Evolutionary conservation across 2,113 vertebrate genomes (phyloP).

Genomic region (Cryptomyrus ogoouensis): DNA sequence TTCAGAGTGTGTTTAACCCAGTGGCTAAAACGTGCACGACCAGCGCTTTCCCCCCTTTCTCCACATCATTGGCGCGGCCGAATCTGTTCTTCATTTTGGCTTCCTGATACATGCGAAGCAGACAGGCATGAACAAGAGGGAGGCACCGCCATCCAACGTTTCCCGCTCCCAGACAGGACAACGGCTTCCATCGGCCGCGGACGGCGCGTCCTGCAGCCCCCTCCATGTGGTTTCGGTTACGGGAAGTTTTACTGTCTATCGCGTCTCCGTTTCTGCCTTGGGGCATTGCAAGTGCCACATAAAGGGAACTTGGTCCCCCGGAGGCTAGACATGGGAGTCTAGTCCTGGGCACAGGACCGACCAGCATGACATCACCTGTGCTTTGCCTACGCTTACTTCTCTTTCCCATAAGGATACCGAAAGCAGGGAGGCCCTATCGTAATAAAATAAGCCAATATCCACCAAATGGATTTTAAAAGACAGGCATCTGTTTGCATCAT

Average conservation of each 20-base stretch:
- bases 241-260: conserved; percentile 68
- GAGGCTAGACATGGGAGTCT: conserved; percentile 57
- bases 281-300: conserved; percentile 58
- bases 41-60: conserved; percentile 19
- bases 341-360: conserved; percentile 25
- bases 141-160: conserved; percentile 45
- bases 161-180: conserved; percentile 44
- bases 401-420: conserved; percentile 27
- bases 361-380: conserved; percentile 37
- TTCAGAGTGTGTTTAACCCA: conserved; percentile 33
- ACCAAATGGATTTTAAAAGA: conserved; percentile 10
- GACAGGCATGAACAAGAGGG: conserved; percentile 44
- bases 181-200: conserved; percentile 42
- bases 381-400: conserved; percentile 29
- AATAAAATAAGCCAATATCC: not conserved
- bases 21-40: conserved; percentile 24
- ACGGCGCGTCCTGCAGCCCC: conserved; percentile 48
- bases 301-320: conserved; percentile 69
- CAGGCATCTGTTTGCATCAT: not conserved
- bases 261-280: conserved; percentile 60
- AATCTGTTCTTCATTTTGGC: conserved; percentile 54
- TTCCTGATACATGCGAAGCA: conserved; percentile 53
- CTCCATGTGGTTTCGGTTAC: conserved; percentile 70
- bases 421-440: too few relatives aligned
- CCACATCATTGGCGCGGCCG: conserved; percentile 28